Evolutionary conservation across 2,888 invertebrate species (phyloP), one percentile per base, ranked within the genome.

Genomic region (Taenaris catops): DNA sequence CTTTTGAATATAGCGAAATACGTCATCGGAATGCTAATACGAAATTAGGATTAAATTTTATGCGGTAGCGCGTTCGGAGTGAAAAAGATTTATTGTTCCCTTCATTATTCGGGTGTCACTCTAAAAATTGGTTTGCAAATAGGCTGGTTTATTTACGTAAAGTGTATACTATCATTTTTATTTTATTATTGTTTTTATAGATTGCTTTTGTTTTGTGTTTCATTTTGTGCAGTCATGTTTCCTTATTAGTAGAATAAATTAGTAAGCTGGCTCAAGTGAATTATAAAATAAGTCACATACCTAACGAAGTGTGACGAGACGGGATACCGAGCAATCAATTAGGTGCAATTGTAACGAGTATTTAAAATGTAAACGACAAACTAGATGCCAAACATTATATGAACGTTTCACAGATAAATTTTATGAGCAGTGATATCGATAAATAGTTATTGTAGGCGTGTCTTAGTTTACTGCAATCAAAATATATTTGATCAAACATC

Each of bases 51-150:
- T 59, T 60, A 61, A 58, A 53, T 61, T 66, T 73, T 71, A 73
- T 74, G 74, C 74, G 57, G 56, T 48, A 53, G 53, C 64, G 70
- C 71, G 74, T 58, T 58, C 65, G 52, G 59, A 66, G 65, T 58
- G 51, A 43, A 57, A 58, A 62, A 58, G 61, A 62, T 67, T 73
- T 65, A 67, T 68, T 66, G 69, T 66, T 58, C 65, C 62, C 66
- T 70, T 68, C 63, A 28, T 75, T 74, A 67, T 68, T 68, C 63
- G 55, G 58, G 58, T 75, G 74, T 70, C 74, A 71, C 62, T 72
- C 33, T 31, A 29, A 23, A 36, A 40, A 31, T 40, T 12, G 19
- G 11, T 40, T 43, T 31, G 29, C 19, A 31, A 43, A 36, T 36
- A 36, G 29, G 8, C 34, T 35, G 11, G 11, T 19, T 20, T 12